Percentiles rank a stretch among this genome's conserved stretches.
These are phyloP conservation scores for Heliconius melpomene DNA, from an alignment of 1,140 invertebrate species.

Conservation along the genomic window DNA sequence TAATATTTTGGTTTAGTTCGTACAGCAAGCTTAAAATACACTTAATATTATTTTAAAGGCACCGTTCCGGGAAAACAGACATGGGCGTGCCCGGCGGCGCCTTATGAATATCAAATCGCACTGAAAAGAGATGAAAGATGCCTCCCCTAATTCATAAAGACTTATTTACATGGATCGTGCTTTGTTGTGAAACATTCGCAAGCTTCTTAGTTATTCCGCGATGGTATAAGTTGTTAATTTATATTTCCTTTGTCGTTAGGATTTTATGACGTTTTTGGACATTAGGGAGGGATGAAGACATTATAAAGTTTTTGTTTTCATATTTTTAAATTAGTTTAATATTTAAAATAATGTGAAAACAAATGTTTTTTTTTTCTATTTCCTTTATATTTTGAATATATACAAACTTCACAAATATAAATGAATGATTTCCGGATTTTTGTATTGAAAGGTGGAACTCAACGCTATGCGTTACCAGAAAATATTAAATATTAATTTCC, in stretches of 20 bases:
- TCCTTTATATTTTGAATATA: no score
- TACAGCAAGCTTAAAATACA: background rate
- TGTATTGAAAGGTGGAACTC: no score
- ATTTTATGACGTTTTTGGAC: background rate
- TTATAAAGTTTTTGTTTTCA: background rate
- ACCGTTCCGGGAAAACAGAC: conserved; percentile 42
- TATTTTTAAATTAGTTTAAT: no score
- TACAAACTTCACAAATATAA: no score
- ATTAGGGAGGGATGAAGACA: background rate
- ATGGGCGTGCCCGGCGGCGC: conserved; percentile 49
- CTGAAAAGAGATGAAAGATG: conserved; percentile 70
- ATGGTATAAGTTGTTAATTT: conserved; percentile 10
- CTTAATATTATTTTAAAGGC: background rate
- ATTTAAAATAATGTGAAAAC: no score
- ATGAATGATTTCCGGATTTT: no score
- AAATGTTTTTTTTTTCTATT: no score
- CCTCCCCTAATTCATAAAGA: conserved; percentile 63
- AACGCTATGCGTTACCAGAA: no score
- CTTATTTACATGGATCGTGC: conserved; percentile 59
- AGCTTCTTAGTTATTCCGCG: conserved; percentile 16
- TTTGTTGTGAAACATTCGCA: conserved; percentile 41
- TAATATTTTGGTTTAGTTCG: background rate
- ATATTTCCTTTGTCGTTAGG: background rate
- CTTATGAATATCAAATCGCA: conserved; percentile 75
- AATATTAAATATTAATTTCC: no score